Base-by-base conservation (phyloP, 1,140 invertebrate species). In the Neodiprion pinetum region DNA sequence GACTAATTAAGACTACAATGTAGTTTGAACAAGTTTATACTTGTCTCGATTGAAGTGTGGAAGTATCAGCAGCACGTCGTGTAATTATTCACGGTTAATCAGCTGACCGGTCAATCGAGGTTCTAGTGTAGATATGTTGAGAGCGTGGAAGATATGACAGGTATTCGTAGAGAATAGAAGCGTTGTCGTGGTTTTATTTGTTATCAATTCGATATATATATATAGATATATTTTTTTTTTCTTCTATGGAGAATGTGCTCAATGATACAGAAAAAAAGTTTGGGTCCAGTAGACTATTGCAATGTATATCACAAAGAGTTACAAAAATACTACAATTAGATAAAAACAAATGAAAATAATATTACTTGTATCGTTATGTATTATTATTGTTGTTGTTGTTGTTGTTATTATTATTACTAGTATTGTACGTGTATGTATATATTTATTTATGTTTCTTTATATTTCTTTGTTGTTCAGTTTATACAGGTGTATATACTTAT, bases 281-380 rank as follows among this genome's bases (percentile, higher is more conserved):
- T 40, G 79, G 81, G 79, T 87, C 81, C 80, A 80, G 80, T 86
- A 86, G 84, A 88, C 86, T 88, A 88, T 88, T 88, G 86, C 86
- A 87, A 87, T 87, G 82, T 88, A 87, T 88, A 88, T 87, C 87
- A 88, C 87, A 88, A 88, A 17, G 81, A 87, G 85, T 87, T 88
- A 88, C 87, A 88, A 88, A 84, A 86, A 88, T 86, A 86, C 84
- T 87, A 88, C 83, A 85, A 87, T 87, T 88, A 86, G 82, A 85
- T 85, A 86, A 88, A 88, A 87, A 87, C 84, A 85, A 87, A 86
- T 83, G 85, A 83, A 82, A 83, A 83, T 85, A 87, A 82, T 85
- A 82, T 82, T 84, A 82, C 68, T 80, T 77, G 11, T 17, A 83
- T 81, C 80, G 14, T 61, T 61, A 61, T 8, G n/a, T 61, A 9